Percentiles rank a stretch among this genome's conserved stretches.
Conservation (phyloP, 1,140 invertebrate species). For the Saccostrea glomerata region DNA sequence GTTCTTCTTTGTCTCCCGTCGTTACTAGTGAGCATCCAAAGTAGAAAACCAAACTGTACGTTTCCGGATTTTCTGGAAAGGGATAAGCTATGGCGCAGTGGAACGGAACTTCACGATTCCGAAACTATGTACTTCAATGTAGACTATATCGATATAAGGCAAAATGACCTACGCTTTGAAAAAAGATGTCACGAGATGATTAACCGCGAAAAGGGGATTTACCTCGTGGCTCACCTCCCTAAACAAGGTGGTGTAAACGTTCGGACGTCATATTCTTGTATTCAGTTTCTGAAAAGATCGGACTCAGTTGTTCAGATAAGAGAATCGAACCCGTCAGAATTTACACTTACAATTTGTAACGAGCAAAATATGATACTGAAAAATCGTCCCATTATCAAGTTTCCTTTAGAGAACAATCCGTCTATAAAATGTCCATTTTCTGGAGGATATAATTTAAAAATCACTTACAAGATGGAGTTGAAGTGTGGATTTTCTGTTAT, state of each 20-base stretch:
- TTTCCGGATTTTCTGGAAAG: slow-evolving; percentile 61
- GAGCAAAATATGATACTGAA: slow-evolving; percentile 59
- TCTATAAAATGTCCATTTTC: slow-evolving; percentile 59
- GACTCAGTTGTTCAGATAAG: slow-evolving; percentile 65
- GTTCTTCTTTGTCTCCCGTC: slow-evolving; percentile 2
- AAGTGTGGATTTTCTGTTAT: slow-evolving; percentile 58
- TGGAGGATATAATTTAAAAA: slow-evolving; percentile 67
- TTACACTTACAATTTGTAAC: slow-evolving; percentile 52
- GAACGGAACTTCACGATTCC: slow-evolving; percentile 42
- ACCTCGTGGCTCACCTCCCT: slow-evolving; percentile 57
- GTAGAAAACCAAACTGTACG: slow-evolving; percentile 31
- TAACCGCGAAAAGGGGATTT: slow-evolving; percentile 54
- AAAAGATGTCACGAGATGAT: slow-evolving; percentile 37
- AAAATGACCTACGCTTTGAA: slow-evolving; percentile 37
- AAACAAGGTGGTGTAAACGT: neutral
- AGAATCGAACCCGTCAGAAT: slow-evolving; percentile 43
- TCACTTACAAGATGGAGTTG: slow-evolving; percentile 49
- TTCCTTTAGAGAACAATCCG: slow-evolving; percentile 51
- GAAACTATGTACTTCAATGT: slow-evolving; percentile 62
- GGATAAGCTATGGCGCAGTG: slow-evolving; percentile 51
- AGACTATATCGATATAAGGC: slow-evolving; percentile 42
- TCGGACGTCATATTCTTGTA: slow-evolving; percentile 55
- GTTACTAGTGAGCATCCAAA: neutral
- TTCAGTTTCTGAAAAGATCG: slow-evolving; percentile 67
- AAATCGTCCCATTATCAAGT: slow-evolving; percentile 61